Percentiles rank a stretch among this genome's conserved stretches.
Evolutionary conservation across 1,140 invertebrate genomes (phyloP).

Genomic region (Lepeophtheirus salmonis): DNA sequence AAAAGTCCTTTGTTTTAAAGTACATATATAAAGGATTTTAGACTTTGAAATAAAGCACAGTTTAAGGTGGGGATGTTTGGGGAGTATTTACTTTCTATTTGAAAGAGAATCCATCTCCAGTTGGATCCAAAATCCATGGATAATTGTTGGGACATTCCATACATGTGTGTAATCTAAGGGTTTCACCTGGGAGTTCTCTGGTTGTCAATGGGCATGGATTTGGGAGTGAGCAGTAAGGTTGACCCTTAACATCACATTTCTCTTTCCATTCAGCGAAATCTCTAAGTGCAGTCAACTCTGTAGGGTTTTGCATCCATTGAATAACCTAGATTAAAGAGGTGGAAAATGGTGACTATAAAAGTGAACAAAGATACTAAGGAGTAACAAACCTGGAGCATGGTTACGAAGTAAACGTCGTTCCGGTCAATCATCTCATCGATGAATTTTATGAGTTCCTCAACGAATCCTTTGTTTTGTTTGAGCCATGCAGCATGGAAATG

Average conservation of each 20-base stretch:
- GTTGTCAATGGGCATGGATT: slow-evolving; percentile 75
- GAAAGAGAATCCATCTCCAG: slow-evolving; percentile 70
- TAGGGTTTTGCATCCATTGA: slow-evolving; percentile 93
- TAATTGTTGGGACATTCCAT: slow-evolving; percentile 90
- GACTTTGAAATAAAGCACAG: too few species aligned
- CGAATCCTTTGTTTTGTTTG: slow-evolving; percentile 80
- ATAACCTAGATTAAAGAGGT: slow-evolving; percentile 44
- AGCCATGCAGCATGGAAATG: slow-evolving; percentile 89
- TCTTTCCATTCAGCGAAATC: slow-evolving; percentile 91
- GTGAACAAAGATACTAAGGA: neutral
- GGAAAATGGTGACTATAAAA: neutral
- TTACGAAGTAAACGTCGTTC: slow-evolving; percentile 85
- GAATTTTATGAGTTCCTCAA: slow-evolving; percentile 74
- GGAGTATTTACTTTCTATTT: slow-evolving; percentile 1
- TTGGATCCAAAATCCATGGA: slow-evolving; percentile 83
- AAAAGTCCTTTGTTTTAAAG: neutral
- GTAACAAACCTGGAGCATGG: slow-evolving; percentile 49
- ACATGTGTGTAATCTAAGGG: slow-evolving; percentile 73
- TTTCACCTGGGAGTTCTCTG: slow-evolving; percentile 73
- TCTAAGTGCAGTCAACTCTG: slow-evolving; percentile 57
- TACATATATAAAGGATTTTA: neutral
- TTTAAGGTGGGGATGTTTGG: neutral
- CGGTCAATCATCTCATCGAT: slow-evolving; percentile 71
- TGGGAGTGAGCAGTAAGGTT: slow-evolving; percentile 72
- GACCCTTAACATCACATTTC: slow-evolving; percentile 80